Evolutionary conservation across 92 coral and sea anemone species (phyloP).

Genomic region (Chrysogorgia sp.): DNA sequence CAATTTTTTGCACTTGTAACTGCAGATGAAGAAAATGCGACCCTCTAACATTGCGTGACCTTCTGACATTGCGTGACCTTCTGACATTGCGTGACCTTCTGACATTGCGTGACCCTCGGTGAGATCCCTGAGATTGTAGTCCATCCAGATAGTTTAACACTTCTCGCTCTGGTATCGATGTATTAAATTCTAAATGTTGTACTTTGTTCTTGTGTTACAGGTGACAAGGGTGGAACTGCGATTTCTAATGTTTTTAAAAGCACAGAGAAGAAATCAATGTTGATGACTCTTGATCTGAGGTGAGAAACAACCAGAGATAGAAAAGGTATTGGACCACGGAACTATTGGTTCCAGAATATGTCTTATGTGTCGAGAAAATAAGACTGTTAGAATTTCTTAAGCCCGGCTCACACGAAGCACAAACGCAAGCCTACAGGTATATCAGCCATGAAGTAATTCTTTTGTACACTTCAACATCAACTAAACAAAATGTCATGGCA

Average conservation of each 20-base stretch:
- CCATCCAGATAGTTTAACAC: not conserved
- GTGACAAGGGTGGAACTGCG: constrained; percentile 49
- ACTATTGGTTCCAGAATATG: too few species aligned
- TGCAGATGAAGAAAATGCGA: too few species aligned
- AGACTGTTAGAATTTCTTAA: too few species aligned
- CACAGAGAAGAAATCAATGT: constrained; percentile 1
- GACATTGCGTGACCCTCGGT: constrained; percentile 48
- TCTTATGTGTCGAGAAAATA: too few species aligned
- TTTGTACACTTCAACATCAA: too few species aligned
- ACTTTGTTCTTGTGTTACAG: constrained; percentile 16
- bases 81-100: constrained; percentile 44
- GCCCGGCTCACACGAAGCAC: too few species aligned
- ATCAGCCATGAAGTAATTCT: too few species aligned
- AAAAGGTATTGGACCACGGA: not conserved
- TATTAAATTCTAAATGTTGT: not conserved
- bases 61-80: constrained; percentile 32
- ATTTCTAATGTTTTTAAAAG: constrained; percentile 33
- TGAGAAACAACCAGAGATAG: not conserved
- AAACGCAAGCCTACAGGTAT: too few species aligned
- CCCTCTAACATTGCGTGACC: not conserved
- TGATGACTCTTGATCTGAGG: constrained; percentile 47
- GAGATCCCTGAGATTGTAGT: not conserved
- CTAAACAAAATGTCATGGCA: too few species aligned
- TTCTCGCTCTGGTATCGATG: not conserved
- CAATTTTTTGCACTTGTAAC: too few species aligned